Base-by-base conservation (phyloP, 2,113 vertebrate genomes). In the Boleophthalmus pectinirostris region DNA sequence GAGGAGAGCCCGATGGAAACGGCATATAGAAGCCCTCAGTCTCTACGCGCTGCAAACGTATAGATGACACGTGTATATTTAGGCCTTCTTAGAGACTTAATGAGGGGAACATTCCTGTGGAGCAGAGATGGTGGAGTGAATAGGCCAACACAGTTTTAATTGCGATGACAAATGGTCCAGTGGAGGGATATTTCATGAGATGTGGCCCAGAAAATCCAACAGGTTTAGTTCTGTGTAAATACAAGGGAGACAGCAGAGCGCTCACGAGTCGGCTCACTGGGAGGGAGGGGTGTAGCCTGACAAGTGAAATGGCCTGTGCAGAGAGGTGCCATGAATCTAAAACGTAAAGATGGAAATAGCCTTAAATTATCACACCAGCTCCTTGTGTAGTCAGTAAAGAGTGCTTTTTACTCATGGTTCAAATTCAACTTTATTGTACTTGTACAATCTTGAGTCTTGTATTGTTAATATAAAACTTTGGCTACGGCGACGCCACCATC, bases 81-180 rank as follows among this genome's bases (percentile, higher is more conserved):
- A 20, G 47, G 64, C 0, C 60, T 68, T 83, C 25, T 63, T 43
- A n/a, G 73, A 33, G 53, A 75, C 63, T 83, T 81, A 72, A 82
- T 72, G 69, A 81, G 73, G 73, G 74, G 60, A 56, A 75, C 72
- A 80, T 86, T 83, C 70, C 84, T 81, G 73, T 53, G 67, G 67
- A 71, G 75, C 46, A 68, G 64, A 65, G 43, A 73, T 16, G n/a
- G 43, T 33, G 2, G 56, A 20, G 21, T 14, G 23, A 11, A 53
- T 46, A 29, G 29, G 21, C 64, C 38, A 8, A 23, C 54, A 61
- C 45, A 63, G 68, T 70, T 80, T 78, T 82, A 82, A 80, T 72
- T 81, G 72, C 66, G 24, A 0, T 78, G 69, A 82, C 71, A 77
- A 86, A 78, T 74, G 70, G 58, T 46, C 23, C 60, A 20, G 15